Base-by-base conservation (phyloP, 1,140 invertebrate genomes). In the Brachionus plicatilis region DNA sequence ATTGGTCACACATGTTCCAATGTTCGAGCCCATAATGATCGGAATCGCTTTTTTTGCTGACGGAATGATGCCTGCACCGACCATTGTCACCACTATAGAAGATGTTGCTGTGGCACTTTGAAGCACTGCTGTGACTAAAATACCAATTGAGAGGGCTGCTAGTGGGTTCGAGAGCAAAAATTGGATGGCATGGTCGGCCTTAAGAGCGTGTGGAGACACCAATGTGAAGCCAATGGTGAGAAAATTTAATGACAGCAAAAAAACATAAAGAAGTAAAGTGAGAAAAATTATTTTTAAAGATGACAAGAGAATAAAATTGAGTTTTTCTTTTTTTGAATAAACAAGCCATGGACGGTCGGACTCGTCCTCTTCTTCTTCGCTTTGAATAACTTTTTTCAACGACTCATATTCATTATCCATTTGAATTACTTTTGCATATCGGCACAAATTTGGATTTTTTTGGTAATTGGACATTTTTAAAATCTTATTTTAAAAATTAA, bases 81-180 rank as follows among this genome's bases (percentile, higher is more conserved):
- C 92, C 92, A 93, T 92, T 65, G 91, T 90, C 20, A 93, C 92
- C 24, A 92, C 88, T 37, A 93, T 92, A 2, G 91, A 92, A 1
- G 91, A 92, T 3, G 92, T 91, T 0, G 92, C 93, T 6, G 91
- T 92, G 9, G 91, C 91, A 86, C 90, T 91, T 87, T 93, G 92
- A 6, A 93, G 89, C 2, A 93, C 86, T 0, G 93, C 92, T 0
- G 92, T 93, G 2, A 90, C 90, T 84, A 93, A 86, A 72, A 93
- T 90, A 8, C 92, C 92, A 65, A 93, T 90, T 90, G 93, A 92
- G 53, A 92, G 88, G 0, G 90, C 90, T 4, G 88, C 90, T 20
- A 92, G 88, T 2, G 92, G 92, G 86, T 92, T 92, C 29, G 86
- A 60, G 12, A 92, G 86, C 4, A 92, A 85, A 8, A 50, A 78